Base-by-base conservation (phyloP, 1,140 invertebrate species). In the Reticulitermes speratus region DNA sequence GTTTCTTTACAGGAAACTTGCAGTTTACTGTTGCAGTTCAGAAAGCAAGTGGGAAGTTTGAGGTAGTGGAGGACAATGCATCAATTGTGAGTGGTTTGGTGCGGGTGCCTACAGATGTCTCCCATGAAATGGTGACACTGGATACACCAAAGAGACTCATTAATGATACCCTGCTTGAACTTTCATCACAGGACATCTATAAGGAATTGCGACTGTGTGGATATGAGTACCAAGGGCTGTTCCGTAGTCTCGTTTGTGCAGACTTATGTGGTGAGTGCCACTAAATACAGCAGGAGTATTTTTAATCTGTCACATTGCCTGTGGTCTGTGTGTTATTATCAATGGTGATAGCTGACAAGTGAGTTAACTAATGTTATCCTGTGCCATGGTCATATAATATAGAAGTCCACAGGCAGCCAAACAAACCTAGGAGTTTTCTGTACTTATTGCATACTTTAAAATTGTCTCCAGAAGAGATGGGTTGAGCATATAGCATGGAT, bases 181-280 rank as follows among this genome's bases (percentile, higher is more conserved):
- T 52, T 89, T 89, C 48, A 89, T 59, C 83, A 92, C 92, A 0
- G 92, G 91, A 99, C 90, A 94, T 99, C 84, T 99, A 99, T 90
- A 98, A 98, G 90, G 97, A 99, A 90, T 90, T 99, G 1, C 93
- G 95, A 89, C 92, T 99, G 0, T 93, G 97, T 88, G 98, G 98
- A 0, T 99, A 99, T 90, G 95, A 99, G 87, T 99, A 99, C 91
- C 94, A 93, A 45, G 95, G 95, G 45, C 89, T 94, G 0, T 98
- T 98, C 91, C 93, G 94, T 87, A 94, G 93, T 19, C 90, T 96
- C 19, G 90, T 92, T n/a, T 91, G 92, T 32, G 89, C 90, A 89
- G 89, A 94, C 90, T 3, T 90, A 91, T 6, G 91, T 92, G 87
- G 92, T 91, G 69, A 87, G 86, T 75, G 32, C 52, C 44, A 83